Evolutionary conservation across 2,888 invertebrate genomes (phyloP), one percentile per base, ranked within the genome.

Genomic region (Schrankia costaestrigalis): DNA sequence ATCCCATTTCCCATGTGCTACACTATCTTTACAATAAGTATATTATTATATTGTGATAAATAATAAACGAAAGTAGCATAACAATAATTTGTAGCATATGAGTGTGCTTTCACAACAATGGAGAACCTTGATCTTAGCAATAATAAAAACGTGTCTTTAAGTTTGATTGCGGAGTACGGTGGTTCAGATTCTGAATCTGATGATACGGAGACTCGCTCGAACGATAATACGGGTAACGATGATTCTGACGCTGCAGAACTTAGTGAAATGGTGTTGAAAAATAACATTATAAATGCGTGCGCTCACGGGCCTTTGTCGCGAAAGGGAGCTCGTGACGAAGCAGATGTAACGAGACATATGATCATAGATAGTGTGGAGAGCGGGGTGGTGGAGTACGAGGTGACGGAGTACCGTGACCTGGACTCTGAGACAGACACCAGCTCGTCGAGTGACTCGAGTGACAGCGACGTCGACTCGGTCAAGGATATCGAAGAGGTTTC

Each of bases 221-320:
- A 76, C 40, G 64, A 64, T 9, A 61, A 69, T 43, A 59, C 62
- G 11, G 71, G 63, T 22, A 75, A 81, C 41, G 79, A 78, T 34
- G 80, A 84, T 48, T 82, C 80, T 2, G 86, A 86, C 40, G 67
- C 76, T 2, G 63, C 71, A 15, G 84, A 84, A 51, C 63, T 83
- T 13, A 87, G 82, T 70, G 85, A 85, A 44, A 87, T 88, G 86
- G 87, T 88, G 38, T 63, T 86, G 40, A 87, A 86, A 49, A 86
- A 88, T 67, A 88, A 87, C 46, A 84, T 87, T 31, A 87, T 88
- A 49, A 88, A 88, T 46, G 87, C 88, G 19, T 86, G 86, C 51
- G 83, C 85, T 42, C 88, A 88, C 55, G 87, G 87, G 3, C 87
- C 88, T 3, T 42, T 83, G 51, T 71, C 78, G 32, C 58, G 73